These are phyloP conservation scores for Neocrepidodera transversa DNA, from an alignment of 2,888 invertebrate genomes.

Conservation along the genomic window DNA sequence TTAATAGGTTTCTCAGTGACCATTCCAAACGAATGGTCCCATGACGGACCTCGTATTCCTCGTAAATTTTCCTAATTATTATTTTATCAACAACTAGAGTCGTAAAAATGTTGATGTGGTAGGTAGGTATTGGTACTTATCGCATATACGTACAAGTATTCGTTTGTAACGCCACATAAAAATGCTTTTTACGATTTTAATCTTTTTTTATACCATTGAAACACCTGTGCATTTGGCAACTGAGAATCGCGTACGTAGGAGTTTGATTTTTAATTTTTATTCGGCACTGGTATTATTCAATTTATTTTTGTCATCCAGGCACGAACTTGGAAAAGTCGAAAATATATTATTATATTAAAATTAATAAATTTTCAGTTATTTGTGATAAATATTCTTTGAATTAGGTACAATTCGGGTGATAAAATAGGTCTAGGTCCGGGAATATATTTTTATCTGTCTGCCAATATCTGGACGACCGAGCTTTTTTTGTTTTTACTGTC, in stretches of 20 bases:
- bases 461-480: no score
- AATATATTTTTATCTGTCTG: no score
- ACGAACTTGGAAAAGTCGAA: no score
- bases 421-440: no score
- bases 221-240: slow-evolving; percentile 25
- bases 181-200: slow-evolving; percentile 20
- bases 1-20: slow-evolving; percentile 15
- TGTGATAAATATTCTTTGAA: no score
- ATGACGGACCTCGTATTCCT: slow-evolving; percentile 10
- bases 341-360: no score
- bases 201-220: slow-evolving; percentile 17
- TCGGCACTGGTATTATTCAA: background rate
- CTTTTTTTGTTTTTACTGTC: no score
- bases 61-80: slow-evolving; percentile 29
- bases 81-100: slow-evolving; percentile 24
- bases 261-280: slow-evolving; percentile 9
- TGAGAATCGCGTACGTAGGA: slow-evolving; percentile 9
- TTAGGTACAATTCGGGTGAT: no score
- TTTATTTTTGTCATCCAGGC: background rate
- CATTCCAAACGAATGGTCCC: slow-evolving; percentile 10
- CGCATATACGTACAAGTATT: slow-evolving; percentile 23
- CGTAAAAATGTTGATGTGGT: slow-evolving; percentile 19
- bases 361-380: no score
- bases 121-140: slow-evolving; percentile 21
- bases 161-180: slow-evolving; percentile 28